Evolutionary conservation across 2,888 invertebrate species (phyloP).

Genomic region (Cantharis rufa): DNA sequence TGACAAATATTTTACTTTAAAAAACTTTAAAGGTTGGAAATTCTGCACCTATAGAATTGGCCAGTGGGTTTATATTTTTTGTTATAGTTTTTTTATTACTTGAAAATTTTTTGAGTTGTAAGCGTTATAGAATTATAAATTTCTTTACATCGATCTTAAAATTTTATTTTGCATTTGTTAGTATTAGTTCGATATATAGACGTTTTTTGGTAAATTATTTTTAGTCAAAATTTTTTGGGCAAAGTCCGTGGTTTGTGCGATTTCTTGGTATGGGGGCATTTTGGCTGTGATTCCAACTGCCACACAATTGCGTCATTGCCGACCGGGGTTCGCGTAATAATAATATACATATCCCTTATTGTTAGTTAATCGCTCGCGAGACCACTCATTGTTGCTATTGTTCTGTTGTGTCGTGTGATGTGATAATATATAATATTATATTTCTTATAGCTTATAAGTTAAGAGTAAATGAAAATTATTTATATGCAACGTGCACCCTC

Average conservation of each 20-base stretch:
- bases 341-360: slow-evolving; percentile 59
- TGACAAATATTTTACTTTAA: neutral
- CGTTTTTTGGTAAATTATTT: neutral
- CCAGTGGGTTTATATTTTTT: slow-evolving; percentile 29
- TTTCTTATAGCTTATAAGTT: slow-evolving; percentile 55
- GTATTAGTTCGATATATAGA: neutral
- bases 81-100: slow-evolving; percentile 7
- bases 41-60: neutral
- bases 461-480: slow-evolving; percentile 47
- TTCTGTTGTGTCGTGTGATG: slow-evolving; percentile 57
- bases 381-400: slow-evolving; percentile 57
- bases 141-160: neutral
- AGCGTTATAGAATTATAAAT: neutral
- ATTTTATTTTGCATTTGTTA: slow-evolving; percentile 2
- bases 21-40: neutral
- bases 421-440: slow-evolving; percentile 56
- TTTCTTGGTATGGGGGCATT: slow-evolving; percentile 48
- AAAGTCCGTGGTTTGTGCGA: slow-evolving; percentile 38
- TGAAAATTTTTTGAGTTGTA: neutral
- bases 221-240: slow-evolving; percentile 24
- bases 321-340: slow-evolving; percentile 44
- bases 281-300: slow-evolving; percentile 57
- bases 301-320: slow-evolving; percentile 45
- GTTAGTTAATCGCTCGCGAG: slow-evolving; percentile 50
- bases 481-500: slow-evolving; percentile 30